Evolutionary conservation across 2,113 vertebrate species (phyloP), one percentile per base, ranked within the genome.

Genomic region (Bubo scandiacus): DNA sequence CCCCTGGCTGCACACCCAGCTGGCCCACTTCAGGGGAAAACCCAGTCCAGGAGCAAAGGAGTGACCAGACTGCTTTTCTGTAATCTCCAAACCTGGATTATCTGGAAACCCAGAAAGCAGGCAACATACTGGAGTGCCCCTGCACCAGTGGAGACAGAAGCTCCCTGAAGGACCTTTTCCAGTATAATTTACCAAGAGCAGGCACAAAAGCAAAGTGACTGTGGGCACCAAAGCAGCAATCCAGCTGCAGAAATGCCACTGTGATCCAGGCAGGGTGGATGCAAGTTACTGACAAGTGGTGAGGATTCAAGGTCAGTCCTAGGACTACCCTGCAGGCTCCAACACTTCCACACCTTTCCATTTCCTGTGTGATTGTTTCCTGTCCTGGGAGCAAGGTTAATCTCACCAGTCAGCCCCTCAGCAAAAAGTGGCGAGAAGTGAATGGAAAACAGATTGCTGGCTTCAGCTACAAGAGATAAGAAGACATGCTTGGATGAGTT

Each of bases 401-500:
- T 83, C 77, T 89, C 86, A 88, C 90, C 94, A 93, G 88, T n/a
- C 94, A 89, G 74, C 30, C 90, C 73, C 51, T 94, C 82, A 88
- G 87, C 90, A 86, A 88, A 88, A 95, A 86, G 92, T 36, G 84
- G 66, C 80, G 72, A 87, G 94, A 71, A 86, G 74, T 26, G 68
- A 93, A 88, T 79, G 66, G 88, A 91, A 89, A 96, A 77, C 92
- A 95, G 94, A 95, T 87, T 82, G 80, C 87, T 82, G 85, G 49
- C 62, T 89, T 93, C 30, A 21, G 77, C 62, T 66, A 66, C 70
- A 52, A 29, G 80, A 94, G 95, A 96, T 96, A 97, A 96, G 85
- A 74, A 59, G 88, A 62, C 61, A 23, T 49, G 72, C 72, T 71
- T 43, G 52, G 62, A 55, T 87, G 77, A 65, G 30, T 88, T 51